These are phyloP conservation scores for Adelosebastes latens DNA, from an alignment of 2,797 vertebrate genomes.

Conservation along the genomic window DNA sequence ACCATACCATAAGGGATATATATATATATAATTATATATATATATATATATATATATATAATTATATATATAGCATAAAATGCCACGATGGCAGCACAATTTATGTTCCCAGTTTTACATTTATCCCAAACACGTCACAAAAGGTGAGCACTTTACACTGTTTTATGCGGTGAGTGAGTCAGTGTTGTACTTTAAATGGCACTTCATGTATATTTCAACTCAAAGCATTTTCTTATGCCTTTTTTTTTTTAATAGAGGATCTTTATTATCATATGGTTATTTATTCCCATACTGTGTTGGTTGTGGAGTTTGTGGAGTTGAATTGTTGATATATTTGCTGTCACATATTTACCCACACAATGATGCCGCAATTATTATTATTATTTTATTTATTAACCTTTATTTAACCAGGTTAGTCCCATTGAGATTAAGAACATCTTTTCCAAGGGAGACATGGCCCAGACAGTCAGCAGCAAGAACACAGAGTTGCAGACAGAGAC, in stretches of 20 bases:
- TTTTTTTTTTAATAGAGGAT: background rate
- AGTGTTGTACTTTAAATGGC: background rate
- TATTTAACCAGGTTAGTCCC: too few species aligned
- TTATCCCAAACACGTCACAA: background rate
- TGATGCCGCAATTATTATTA: background rate
- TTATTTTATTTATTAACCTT: too few species aligned
- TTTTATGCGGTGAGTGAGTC: background rate
- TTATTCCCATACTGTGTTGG: conserved; percentile 13
- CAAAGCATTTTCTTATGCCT: background rate
- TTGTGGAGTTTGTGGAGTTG: background rate
- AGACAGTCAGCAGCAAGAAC: too few species aligned
- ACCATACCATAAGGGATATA: background rate
- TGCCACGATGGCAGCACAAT: background rate
- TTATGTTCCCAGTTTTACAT: background rate
- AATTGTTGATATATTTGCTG: background rate
- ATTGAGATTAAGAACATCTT: too few species aligned
- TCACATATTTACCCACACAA: background rate
- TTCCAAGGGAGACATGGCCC: too few species aligned
- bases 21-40: too few species aligned
- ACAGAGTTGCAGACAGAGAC: too few species aligned
- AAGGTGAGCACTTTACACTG: conserved; percentile 21
- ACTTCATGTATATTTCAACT: background rate
- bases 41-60: too few species aligned
- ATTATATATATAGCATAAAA: background rate
- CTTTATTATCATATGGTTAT: background rate